phyloP scores from a whole-genome alignment of 2,888 invertebrate species.

The Drosophila ustulata region DNA sequence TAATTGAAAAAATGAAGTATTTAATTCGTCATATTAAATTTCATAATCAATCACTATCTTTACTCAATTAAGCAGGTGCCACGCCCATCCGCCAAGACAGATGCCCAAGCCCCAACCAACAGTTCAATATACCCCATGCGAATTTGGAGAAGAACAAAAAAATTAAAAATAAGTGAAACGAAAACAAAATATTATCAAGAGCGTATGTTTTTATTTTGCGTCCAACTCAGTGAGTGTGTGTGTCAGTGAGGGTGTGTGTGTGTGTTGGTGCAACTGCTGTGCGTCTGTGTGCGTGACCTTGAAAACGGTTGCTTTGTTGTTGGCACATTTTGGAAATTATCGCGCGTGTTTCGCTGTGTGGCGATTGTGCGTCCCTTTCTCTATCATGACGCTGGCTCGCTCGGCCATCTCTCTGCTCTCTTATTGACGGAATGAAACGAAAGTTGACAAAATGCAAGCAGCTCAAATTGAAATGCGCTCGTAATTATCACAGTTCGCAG shows the following conservation, averaged over 20 bases:
- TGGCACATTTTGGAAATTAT: constrained; percentile 81
- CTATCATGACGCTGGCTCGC: neutral
- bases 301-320: constrained; percentile 80
- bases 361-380: neutral
- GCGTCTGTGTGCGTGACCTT: constrained; percentile 69
- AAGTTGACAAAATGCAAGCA: constrained; percentile 76
- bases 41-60: neutral
- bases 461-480: constrained; percentile 72
- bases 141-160: neutral
- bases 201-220: constrained; percentile 54
- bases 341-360: constrained; percentile 56
- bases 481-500: constrained; percentile 65
- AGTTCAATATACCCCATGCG: constrained; percentile 45
- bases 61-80: neutral
- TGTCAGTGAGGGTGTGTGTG: constrained; percentile 36
- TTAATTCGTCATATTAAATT: neutral
- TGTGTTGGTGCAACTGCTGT: constrained; percentile 22
- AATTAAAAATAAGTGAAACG: constrained; percentile 1
- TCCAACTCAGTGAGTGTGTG: constrained; percentile 7
- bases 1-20: neutral
- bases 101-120: neutral
- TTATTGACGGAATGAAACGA: constrained; percentile 59
- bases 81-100: constrained; percentile 26
- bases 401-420: constrained; percentile 16
- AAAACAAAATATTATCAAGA: constrained; percentile 53